Evolutionary conservation across 2,113 vertebrate species (phyloP).

Genomic region (Dromaius novaehollandiae): DNA sequence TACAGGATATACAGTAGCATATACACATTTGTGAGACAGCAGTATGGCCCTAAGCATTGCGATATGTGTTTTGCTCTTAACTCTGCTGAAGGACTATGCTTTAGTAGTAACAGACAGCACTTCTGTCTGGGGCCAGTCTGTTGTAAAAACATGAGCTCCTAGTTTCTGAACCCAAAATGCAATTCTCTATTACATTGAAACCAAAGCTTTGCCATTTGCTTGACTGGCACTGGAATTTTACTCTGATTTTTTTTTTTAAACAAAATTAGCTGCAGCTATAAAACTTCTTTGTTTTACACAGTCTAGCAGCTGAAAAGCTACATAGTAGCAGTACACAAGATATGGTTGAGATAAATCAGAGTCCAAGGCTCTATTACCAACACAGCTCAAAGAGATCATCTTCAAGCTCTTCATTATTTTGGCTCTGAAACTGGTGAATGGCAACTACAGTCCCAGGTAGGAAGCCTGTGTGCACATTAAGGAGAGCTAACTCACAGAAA

Average conservation of each 20-base stretch:
- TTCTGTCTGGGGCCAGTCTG: not conserved
- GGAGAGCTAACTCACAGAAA: not conserved
- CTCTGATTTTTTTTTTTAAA: not conserved
- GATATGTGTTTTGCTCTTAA: not conserved
- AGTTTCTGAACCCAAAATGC: not conserved
- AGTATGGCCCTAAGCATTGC: not conserved
- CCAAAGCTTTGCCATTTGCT: not conserved
- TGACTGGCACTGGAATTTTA: not conserved
- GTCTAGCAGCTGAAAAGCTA: not conserved
- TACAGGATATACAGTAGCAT: not conserved
- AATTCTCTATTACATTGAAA: not conserved
- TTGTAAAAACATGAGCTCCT: not conserved
- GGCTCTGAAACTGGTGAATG: not conserved
- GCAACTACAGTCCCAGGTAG: not conserved
- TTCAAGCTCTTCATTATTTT: not conserved
- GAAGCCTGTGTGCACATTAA: not conserved
- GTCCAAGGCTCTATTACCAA: not conserved
- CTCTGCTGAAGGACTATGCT: not conserved
- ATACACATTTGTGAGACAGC: slow-evolving; percentile 23
- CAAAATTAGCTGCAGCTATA: not conserved
- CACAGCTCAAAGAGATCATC: not conserved
- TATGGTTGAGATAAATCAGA: not conserved
- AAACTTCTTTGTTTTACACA: not conserved
- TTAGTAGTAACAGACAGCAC: not conserved
- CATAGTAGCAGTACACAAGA: not conserved